Conservation (phyloP, 2,888 invertebrate genomes). For the Tricholauxania praeusta region DNA sequence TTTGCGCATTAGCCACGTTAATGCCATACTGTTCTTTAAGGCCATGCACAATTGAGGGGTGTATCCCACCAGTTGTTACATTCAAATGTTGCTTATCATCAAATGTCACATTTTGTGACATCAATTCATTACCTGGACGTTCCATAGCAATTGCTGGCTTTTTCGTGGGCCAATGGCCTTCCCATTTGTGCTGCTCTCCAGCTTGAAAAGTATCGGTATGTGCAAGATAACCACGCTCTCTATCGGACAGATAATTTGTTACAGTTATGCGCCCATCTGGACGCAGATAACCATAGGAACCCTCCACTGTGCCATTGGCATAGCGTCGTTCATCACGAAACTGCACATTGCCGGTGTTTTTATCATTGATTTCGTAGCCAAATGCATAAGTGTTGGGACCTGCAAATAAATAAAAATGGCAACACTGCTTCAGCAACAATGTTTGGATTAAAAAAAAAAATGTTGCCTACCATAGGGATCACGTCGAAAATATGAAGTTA, state of each 20-base stretch:
- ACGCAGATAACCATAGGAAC: conserved; percentile 79
- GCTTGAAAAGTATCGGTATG: conserved; percentile 52
- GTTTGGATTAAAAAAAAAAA: neutral
- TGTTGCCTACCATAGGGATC: conserved; percentile 59
- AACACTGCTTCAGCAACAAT: conserved; percentile 18
- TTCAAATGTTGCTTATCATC: conserved; percentile 57
- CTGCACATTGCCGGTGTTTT: conserved; percentile 75
- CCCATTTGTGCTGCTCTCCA: conserved; percentile 45
- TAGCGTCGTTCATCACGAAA: conserved; percentile 79
- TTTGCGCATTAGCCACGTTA: conserved; percentile 55
- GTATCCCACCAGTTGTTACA: conserved; percentile 53
- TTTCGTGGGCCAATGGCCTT: conserved; percentile 54
- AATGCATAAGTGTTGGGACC: conserved; percentile 78
- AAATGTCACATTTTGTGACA: conserved; percentile 45
- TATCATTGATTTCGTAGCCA: conserved; percentile 79
- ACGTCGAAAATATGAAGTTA: conserved; percentile 58
- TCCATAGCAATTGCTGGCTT: conserved; percentile 46
- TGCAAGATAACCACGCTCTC: conserved; percentile 71
- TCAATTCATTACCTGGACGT: conserved; percentile 19
- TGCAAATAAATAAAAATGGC: conserved; percentile 42
- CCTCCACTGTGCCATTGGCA: conserved; percentile 78
- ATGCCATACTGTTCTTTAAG: conserved; percentile 57
- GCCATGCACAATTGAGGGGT: conserved; percentile 51
- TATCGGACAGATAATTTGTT: conserved; percentile 76
- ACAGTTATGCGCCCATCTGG: conserved; percentile 74